Evolutionary conservation across 2,797 vertebrate genomes (phyloP), one percentile per base, ranked within the genome.

Genomic region (Falco rusticolus): DNA sequence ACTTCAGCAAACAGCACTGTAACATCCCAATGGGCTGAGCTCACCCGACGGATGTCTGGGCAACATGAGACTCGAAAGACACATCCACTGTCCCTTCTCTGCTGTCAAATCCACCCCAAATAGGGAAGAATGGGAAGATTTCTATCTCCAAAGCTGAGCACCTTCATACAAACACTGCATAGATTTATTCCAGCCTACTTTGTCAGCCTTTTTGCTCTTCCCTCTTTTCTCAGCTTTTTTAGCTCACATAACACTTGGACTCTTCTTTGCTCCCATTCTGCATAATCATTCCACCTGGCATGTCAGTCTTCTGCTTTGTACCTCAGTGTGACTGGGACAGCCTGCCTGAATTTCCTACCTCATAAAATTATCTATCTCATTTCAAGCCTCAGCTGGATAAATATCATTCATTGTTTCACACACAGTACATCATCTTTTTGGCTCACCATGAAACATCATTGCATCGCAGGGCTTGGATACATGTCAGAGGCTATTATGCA

Each of bases 401-500:
- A 72, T 63, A 92, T 54, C 66, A 87, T 11, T n/a, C 59, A 87
- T 70, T 76, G 78, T 59, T 95, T 83, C 92, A 72, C 89, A 89
- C 34, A 57, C 53, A 61, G 57, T 78, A 76, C 86, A 94, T 91
- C 86, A 89, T 61, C 53, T 72, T 56, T 63, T 95, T 95, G 95
- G 76, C 65, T 94, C 87, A 81, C 74, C 14, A 7, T 53, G 60
- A 81, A 95, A 77, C 48, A 78, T 80, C 85, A 86, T 47, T 89
- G 65, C 39, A 70, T 20, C 24, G 74, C 76, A 90, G 54, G 17
- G 25, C 82, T 63, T 79, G 66, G 63, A 93, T 60, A 18, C 13
- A 5, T 34, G 43, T 94, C 87, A 96, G 87, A 90, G 68, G 31
- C 53, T 88, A 81, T 43, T 72, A 89, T 10, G 70, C 53, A 94